Conservation (phyloP, 2,888 invertebrate genomes). For the Clunio marinus region DNA sequence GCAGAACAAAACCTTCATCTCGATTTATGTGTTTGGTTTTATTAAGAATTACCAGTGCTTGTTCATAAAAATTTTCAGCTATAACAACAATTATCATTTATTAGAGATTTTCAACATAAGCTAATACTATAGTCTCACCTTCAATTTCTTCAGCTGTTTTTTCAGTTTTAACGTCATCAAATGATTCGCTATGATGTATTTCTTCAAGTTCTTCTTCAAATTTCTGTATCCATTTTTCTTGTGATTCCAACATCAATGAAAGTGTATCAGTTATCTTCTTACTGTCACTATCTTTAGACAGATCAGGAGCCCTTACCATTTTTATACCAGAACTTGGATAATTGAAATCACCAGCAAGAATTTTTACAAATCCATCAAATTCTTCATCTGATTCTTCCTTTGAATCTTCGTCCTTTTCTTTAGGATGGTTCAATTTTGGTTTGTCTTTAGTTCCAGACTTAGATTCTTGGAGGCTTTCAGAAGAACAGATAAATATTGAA, state of each 20-base stretch:
- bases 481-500: no score
- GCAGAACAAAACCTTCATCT: slow-evolving; percentile 70
- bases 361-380: slow-evolving; percentile 18
- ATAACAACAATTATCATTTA: slow-evolving; percentile 43
- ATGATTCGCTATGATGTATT: slow-evolving; percentile 45
- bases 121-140: no score
- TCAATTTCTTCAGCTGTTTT: slow-evolving; percentile 63
- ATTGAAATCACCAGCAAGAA: slow-evolving; percentile 27
- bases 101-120: no score
- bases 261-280: slow-evolving; percentile 44
- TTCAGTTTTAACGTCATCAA: slow-evolving; percentile 50
- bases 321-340: slow-evolving; percentile 45
- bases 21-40: slow-evolving; percentile 55
- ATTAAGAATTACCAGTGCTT: slow-evolving; percentile 65
- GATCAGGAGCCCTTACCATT: slow-evolving; percentile 50
- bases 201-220: slow-evolving; percentile 51
- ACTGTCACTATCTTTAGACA: slow-evolving; percentile 48
- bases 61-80: slow-evolving; percentile 73
- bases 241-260: slow-evolving; percentile 46
- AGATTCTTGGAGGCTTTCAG: no score
- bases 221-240: slow-evolving; percentile 45
- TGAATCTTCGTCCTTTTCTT: no score
- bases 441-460: no score
- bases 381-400: neutral
- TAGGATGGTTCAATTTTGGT: no score